Percentiles rank a stretch among this genome's conserved stretches.
Conservation (phyloP, 2,113 vertebrate species). For the Syngnathus floridae region DNA sequence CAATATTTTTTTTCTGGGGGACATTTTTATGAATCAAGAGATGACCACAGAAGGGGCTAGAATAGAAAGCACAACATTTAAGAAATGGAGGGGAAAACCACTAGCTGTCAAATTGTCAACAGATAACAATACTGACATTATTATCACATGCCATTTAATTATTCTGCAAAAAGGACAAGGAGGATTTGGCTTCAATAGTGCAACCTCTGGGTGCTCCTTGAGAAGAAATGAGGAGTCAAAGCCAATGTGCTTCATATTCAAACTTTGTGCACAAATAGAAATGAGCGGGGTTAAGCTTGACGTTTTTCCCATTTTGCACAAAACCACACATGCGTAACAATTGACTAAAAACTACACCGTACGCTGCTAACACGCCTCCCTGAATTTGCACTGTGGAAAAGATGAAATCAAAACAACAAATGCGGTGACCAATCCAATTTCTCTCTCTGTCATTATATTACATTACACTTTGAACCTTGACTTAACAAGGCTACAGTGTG, state of each 20-base stretch:
- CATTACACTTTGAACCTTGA: slow-evolving; percentile 20
- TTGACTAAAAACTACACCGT: slow-evolving; percentile 44
- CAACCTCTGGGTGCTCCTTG: slow-evolving; percentile 54
- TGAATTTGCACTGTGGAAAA: slow-evolving; percentile 58
- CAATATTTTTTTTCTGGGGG: slow-evolving; percentile 51
- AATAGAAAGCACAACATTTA: slow-evolving; percentile 59
- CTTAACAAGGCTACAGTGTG: slow-evolving; percentile 20
- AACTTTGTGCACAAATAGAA: slow-evolving; percentile 31
- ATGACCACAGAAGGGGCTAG: slow-evolving; percentile 44
- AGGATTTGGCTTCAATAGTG: slow-evolving; percentile 48
- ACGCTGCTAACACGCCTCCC: slow-evolving; percentile 36
- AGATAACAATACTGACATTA: slow-evolving; percentile 66
- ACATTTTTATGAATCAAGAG: slow-evolving; percentile 61
- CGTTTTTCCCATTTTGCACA: slow-evolving; percentile 29
- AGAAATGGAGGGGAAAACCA: slow-evolving; percentile 37
- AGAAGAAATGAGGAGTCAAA: slow-evolving; percentile 29
- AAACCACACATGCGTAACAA: slow-evolving; percentile 49
- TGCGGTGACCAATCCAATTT: slow-evolving; percentile 27
- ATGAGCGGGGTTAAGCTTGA: slow-evolving; percentile 28
- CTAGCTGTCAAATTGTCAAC: slow-evolving; percentile 58
- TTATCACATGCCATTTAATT: slow-evolving; percentile 67
- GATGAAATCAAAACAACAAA: slow-evolving; percentile 20
- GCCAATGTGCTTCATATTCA: slow-evolving; percentile 40
- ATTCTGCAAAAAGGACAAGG: slow-evolving; percentile 48
- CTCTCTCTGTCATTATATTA: slow-evolving; percentile 15